These are phyloP conservation scores for Danio tinwini DNA, from an alignment of 2,797 vertebrate species.

Conservation along the genomic window DNA sequence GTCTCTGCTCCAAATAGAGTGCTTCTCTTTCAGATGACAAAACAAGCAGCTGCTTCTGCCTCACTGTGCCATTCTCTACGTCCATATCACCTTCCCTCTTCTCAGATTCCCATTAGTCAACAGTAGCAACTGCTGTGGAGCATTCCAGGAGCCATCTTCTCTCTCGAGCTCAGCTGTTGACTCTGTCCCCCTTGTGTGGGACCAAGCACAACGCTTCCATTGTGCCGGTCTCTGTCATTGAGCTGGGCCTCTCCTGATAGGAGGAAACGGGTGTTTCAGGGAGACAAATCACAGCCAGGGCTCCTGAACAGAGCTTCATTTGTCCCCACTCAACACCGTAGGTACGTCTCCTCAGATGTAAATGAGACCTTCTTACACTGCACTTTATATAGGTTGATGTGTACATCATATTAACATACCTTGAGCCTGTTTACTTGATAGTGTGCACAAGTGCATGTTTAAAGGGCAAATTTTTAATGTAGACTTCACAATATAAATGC, in stretches of 20 bases:
- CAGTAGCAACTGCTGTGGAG: constrained; percentile 95
- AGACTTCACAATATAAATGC: too few species aligned
- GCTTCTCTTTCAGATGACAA: constrained; percentile 79
- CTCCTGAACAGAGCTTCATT: constrained; percentile 74
- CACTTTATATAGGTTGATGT: not conserved
- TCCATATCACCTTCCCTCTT: constrained; percentile 97
- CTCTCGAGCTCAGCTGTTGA: constrained; percentile 93
- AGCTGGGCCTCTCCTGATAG: constrained; percentile 79
- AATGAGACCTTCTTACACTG: constrained; percentile 8
- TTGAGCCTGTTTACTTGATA: not conserved
- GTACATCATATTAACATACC: not conserved
- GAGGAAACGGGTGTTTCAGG: constrained; percentile 81
- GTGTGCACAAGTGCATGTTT: not conserved
- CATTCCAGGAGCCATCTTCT: constrained; percentile 97
- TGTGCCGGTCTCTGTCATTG: constrained; percentile 85
- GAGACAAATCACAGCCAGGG: constrained; percentile 80
- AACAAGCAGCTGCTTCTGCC: constrained; percentile 98
- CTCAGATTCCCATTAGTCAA: constrained; percentile 99
- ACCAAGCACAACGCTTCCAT: constrained; percentile 90
- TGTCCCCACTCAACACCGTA: constrained; percentile 63
- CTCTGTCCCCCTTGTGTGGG: constrained; percentile 77
- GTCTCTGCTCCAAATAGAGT: constrained; percentile 61
- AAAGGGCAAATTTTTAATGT: not conserved
- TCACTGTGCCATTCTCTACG: constrained; percentile 97
- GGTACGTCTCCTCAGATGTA: constrained; percentile 50